Base-by-base conservation (phyloP, 2,797 vertebrate genomes). In the Sebastes diploproa region DNA sequence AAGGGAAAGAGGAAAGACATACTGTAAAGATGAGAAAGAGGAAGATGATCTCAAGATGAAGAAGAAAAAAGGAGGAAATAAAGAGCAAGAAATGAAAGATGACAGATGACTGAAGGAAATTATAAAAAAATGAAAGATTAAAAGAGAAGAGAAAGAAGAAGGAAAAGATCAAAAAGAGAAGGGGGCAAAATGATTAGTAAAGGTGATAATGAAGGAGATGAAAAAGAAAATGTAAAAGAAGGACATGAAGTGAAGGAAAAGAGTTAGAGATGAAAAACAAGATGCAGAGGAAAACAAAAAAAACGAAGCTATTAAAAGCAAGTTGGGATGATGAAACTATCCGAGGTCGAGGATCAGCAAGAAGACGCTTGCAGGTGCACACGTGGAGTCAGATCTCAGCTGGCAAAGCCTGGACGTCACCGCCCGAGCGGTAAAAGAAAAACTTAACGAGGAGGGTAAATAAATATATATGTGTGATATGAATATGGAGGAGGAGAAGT, bases 401-500 rank as follows among this genome's bases (percentile, higher is more conserved):
- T 86, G 84, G 83, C 58, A 46, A 16, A 63, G 38, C 71, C 62
- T 75, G 46, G 4, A 61, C 74, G 70, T 63, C 60, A 65, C 67
- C 11, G 42, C 71, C 62, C n/a, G 32, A 80, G 81, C 58, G 52
- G 9, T 30, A 55, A 69, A 80, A 63, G 22, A 38, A 36, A 56
- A 32, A 80, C 62, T 56, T 55, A 67, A 74, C 7, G n/a, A 84
- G 64, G 68, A 77, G 81, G 62, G n/a, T 83, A 65, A 84, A 88
- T 81, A 78, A 81, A 88, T 77, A 60, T 6, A 11, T 80, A 70
- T 34, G 80, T 89, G 75, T 75, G 76, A 83, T 86, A 84, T 92
- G 90, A 93, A 92, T 91, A 82, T 88, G 86, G 84, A 90, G 78
- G 70, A 87, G 78, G 81, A 75, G 83, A 82, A 88, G 91, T 89